Evolutionary conservation across 2,888 invertebrate species (phyloP).

Genomic region (Schizotus pectinicornis): DNA sequence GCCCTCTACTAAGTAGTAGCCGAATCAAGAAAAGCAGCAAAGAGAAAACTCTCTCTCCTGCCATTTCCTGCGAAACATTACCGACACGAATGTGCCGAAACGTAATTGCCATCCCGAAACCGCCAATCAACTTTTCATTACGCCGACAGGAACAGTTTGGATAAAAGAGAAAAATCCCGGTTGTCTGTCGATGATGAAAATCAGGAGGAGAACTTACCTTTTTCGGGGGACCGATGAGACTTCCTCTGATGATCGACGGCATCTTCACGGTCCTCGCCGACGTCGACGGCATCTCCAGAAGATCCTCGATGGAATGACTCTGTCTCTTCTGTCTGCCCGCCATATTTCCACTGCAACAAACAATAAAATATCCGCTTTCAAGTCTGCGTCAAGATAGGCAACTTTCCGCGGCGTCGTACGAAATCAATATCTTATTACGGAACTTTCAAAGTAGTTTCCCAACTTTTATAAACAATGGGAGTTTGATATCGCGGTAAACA

Average conservation of each 20-base stretch:
- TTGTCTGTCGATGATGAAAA: too few species aligned
- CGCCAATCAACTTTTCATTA: too few species aligned
- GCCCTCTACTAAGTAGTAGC: too few species aligned
- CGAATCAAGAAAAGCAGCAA: too few species aligned
- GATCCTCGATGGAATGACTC: constrained; percentile 63
- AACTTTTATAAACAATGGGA: constrained; percentile 57
- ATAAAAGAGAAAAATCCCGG: too few species aligned
- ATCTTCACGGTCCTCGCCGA: constrained; percentile 43
- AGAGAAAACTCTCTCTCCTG: too few species aligned
- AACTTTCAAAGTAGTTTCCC: constrained; percentile 52
- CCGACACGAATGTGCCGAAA: too few species aligned
- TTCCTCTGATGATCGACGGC: constrained; percentile 35
- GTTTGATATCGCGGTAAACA: constrained; percentile 54
- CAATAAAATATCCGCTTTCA: constrained; percentile 44
- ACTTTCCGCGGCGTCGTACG: constrained; percentile 33
- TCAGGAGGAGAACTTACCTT: constrained; percentile 53
- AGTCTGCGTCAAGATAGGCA: constrained; percentile 37
- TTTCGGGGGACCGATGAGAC: constrained; percentile 52
- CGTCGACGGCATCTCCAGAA: constrained; percentile 61
- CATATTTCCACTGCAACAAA: constrained; percentile 47
- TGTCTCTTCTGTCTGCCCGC: constrained; percentile 58
- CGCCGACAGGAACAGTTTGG: too few species aligned
- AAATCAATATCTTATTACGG: constrained; percentile 56
- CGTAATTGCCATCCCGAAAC: too few species aligned
- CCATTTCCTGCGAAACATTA: too few species aligned